Evolutionary conservation across 2,797 vertebrate genomes (phyloP).

Genomic region (Hemibagrus guttatus): DNA sequence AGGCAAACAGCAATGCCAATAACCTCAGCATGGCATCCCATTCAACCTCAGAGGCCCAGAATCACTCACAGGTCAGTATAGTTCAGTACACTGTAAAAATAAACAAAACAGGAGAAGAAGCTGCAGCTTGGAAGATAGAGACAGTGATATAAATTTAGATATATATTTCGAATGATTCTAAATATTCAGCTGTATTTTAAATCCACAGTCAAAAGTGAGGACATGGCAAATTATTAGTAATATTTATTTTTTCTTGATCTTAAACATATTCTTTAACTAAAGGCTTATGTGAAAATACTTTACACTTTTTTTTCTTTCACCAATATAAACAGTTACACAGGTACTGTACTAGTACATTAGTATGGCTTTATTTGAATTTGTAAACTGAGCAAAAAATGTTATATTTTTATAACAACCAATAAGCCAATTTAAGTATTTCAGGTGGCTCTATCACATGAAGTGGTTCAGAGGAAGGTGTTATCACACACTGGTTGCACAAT

Average conservation of each 20-base stretch:
- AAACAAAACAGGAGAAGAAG: neutral
- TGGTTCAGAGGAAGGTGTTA: neutral
- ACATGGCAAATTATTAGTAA: neutral
- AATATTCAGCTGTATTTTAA: neutral
- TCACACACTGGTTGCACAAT: no score
- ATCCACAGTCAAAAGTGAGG: neutral
- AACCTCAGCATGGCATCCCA: conserved; percentile 84
- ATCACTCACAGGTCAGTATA: conserved; percentile 79
- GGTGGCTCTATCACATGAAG: neutral
- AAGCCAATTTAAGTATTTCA: neutral
- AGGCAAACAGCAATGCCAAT: conserved; percentile 74
- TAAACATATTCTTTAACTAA: neutral
- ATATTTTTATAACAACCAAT: neutral
- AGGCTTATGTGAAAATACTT: neutral
- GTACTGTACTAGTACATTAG: neutral
- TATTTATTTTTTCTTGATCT: neutral
- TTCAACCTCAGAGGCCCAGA: conserved; percentile 73
- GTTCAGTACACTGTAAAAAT: neutral
- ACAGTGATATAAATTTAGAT: neutral
- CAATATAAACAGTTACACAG: neutral
- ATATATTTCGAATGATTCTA: neutral
- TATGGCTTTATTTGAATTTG: neutral
- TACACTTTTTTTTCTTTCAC: neutral
- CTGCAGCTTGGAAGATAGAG: neutral
- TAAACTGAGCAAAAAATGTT: neutral